These are phyloP conservation scores for Telenomus remus DNA, from an alignment of 1,140 invertebrate species.

Conservation along the genomic window DNA sequence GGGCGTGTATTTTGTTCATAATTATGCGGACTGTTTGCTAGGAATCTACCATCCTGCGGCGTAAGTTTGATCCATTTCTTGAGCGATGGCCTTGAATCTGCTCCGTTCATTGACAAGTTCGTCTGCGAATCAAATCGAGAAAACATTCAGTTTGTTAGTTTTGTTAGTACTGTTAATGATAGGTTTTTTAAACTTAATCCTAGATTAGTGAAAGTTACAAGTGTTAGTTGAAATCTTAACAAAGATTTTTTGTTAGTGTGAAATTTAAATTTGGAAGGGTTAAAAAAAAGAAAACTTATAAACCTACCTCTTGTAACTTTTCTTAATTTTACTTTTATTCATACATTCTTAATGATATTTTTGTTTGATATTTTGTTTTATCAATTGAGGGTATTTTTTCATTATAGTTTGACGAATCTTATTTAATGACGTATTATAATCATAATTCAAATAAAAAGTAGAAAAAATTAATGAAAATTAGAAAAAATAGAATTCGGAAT, in stretches of 20 bases:
- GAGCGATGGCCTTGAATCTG: conserved; percentile 97
- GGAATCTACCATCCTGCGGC: conserved; percentile 70
- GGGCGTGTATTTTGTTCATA: too few relatives aligned
- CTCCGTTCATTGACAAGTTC: conserved; percentile 96
- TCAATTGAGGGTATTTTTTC: conserved; percentile 1
- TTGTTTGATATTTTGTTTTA: not conserved
- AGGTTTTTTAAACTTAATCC: not conserved
- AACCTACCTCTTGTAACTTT: too few relatives aligned
- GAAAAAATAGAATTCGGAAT: not conserved
- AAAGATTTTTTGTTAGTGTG: not conserved
- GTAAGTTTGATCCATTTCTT: conserved; percentile 97
- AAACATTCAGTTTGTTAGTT: conserved; percentile 49
- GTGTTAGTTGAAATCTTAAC: not conserved
- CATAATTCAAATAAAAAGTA: not conserved
- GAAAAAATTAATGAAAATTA: conserved; percentile 1
- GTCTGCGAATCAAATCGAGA: conserved; percentile 81
- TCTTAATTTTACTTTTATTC: not conserved
- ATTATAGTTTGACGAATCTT: not conserved
- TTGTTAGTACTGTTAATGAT: conserved; percentile 35
- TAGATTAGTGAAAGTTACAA: not conserved
- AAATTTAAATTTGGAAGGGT: not conserved
- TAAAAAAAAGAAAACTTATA: not conserved
- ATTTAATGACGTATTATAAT: conserved; percentile 4
- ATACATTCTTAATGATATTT: not conserved
- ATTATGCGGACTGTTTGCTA: too few relatives aligned